Evolutionary conservation across 2,888 invertebrate species (phyloP).

Genomic region (Drosophila peninsularis): DNA sequence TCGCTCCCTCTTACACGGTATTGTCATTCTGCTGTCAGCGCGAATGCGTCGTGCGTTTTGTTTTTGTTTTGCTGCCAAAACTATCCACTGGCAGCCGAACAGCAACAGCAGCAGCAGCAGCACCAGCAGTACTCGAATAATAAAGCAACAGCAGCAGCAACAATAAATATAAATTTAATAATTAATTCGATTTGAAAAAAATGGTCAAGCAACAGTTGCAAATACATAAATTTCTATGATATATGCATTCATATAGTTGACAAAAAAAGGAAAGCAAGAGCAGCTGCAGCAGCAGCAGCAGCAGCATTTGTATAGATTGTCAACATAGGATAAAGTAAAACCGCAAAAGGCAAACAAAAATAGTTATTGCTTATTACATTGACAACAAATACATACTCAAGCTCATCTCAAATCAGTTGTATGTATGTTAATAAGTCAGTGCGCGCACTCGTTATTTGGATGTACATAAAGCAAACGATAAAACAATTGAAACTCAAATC

Average conservation of each 20-base stretch:
- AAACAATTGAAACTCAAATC: conserved; percentile 27
- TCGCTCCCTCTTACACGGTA: conserved; percentile 30
- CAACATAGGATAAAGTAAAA: conserved; percentile 22
- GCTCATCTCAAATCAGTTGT: conserved; percentile 38
- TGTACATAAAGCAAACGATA: conserved; percentile 15
- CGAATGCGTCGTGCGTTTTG: conserved; percentile 50
- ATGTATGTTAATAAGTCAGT: conserved; percentile 37
- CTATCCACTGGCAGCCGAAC: conserved; percentile 7
- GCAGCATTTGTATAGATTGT: conserved; percentile 32
- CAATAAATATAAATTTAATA: conserved; percentile 11
- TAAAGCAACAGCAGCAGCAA: background rate
- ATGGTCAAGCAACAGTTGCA: conserved; percentile 49
- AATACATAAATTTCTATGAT: background rate
- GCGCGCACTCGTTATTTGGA: conserved; percentile 32
- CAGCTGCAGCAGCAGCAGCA: conserved; percentile 3
- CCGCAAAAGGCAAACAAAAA: conserved; percentile 16
- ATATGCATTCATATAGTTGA: background rate
- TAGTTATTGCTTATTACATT: conserved; percentile 22
- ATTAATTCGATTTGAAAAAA: conserved; percentile 20
- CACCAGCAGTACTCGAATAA: background rate
- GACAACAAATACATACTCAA: conserved; percentile 15
- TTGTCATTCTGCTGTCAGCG: conserved; percentile 30
- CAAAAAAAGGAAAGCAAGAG: conserved; percentile 18
- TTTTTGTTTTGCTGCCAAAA: conserved; percentile 68
- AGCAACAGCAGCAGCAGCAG: background rate